A percentile compares a stretch with the other conserved stretches of the same genome.
Evolutionary conservation across 2,797 vertebrate species (phyloP).

Genomic region (Phoebastria nigripes): DNA sequence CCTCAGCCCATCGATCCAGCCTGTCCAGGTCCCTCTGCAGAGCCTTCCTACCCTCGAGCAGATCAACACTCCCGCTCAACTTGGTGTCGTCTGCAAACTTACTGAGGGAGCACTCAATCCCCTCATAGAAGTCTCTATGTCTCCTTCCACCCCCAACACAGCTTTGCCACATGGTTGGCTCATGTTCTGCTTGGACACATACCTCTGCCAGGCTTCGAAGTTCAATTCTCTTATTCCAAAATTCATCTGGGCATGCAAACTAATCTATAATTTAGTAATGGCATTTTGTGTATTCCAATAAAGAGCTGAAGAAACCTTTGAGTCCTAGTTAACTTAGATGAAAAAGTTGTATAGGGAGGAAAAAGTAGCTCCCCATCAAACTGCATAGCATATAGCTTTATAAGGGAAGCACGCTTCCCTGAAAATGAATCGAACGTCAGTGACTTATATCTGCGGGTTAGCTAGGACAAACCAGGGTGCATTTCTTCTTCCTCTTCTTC

Average conservation of each 20-base stretch:
- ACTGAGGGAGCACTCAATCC: too few species aligned
- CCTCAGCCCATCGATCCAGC: too few species aligned
- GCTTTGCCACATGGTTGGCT: background rate
- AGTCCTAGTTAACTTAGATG: background rate
- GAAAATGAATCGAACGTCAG: background rate
- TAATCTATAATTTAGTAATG: background rate
- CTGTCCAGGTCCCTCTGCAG: too few species aligned
- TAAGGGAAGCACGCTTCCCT: background rate
- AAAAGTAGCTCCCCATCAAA: background rate
- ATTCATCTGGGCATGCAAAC: background rate
- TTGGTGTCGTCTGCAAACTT: too few species aligned
- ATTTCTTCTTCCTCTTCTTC: background rate
- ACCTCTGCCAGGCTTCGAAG: background rate
- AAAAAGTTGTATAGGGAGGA: background rate
- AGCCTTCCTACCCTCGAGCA: too few species aligned
- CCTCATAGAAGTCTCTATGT: background rate
- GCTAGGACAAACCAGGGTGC: background rate
- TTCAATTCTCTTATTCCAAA: background rate
- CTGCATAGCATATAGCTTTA: background rate
- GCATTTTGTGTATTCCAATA: background rate
- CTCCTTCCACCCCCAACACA: background rate
- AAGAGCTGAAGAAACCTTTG: background rate
- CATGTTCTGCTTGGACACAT: background rate
- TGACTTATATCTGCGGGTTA: rapidly evolving
- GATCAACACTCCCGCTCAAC: too few species aligned